phyloP scores from a whole-genome alignment of 2,113 vertebrate species.

The Psittacula cyanocephala region DNA sequence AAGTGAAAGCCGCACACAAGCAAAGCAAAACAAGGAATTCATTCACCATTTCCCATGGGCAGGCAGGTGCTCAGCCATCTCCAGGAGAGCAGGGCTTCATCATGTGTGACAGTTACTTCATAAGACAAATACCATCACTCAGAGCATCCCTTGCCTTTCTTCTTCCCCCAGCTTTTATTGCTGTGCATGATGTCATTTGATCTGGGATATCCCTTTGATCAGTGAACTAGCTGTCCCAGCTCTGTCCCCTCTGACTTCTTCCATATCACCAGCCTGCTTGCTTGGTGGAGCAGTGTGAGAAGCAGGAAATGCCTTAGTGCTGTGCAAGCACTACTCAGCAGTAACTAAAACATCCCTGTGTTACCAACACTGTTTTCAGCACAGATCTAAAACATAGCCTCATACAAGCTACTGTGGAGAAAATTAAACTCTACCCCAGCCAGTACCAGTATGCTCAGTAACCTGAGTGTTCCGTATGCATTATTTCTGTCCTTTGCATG shows the following conservation, averaged over 20 bases:
- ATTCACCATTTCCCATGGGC: neutral
- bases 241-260: neutral
- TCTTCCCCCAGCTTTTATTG: neutral
- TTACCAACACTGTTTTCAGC: neutral
- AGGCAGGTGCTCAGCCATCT: neutral
- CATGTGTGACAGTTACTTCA: fast-evolving
- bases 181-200: fast-evolving
- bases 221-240: neutral
- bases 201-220: neutral
- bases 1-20: neutral
- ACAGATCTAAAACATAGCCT: neutral
- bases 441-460: neutral
- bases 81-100: neutral
- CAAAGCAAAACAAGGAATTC: neutral
- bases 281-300: neutral
- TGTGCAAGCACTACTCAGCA: neutral
- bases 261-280: neutral
- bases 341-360: neutral
- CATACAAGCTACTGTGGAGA: neutral
- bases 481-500: neutral
- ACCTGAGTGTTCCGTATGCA: neutral
- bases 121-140: neutral
- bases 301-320: neutral
- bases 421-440: neutral
- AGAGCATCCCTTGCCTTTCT: neutral